Evolutionary conservation across 2,113 vertebrate species (phyloP).

Genomic region (Catagonus wagneri): DNA sequence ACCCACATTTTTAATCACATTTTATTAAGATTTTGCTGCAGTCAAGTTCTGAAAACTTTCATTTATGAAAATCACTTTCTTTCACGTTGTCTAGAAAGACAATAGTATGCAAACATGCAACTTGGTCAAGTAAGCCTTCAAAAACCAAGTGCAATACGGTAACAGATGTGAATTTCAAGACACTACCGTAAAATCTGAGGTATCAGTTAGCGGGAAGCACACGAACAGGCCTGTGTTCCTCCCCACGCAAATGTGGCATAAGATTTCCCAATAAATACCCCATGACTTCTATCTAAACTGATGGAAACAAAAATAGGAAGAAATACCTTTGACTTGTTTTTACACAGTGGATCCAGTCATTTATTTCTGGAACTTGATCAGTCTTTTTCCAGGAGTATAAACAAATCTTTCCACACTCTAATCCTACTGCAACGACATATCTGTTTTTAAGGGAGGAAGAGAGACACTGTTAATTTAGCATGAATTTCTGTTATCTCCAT

Average conservation of each 20-base stretch:
- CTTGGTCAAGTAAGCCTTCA: background rate
- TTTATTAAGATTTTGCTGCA: background rate
- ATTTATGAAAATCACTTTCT: constrained; percentile 23
- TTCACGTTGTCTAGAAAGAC: background rate
- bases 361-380: constrained; percentile 81
- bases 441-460: constrained; percentile 75
- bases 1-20: background rate
- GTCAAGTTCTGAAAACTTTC: constrained; percentile 17
- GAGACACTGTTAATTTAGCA: background rate
- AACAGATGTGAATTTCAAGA: constrained; percentile 31
- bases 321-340: constrained; percentile 92
- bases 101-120: background rate
- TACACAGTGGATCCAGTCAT: constrained; percentile 90
- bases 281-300: background rate
- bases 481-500: background rate
- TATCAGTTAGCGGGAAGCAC: background rate
- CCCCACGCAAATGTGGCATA: background rate
- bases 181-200: background rate
- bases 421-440: constrained; percentile 93
- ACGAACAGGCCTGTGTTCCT: background rate
- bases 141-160: background rate
- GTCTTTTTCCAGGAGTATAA: constrained; percentile 93
- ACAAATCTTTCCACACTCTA: constrained; percentile 93
- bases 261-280: background rate
- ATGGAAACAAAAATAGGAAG: constrained; percentile 51